Evolutionary conservation across 1,140 invertebrate species (phyloP).

Genomic region (Drosophila erecta): DNA sequence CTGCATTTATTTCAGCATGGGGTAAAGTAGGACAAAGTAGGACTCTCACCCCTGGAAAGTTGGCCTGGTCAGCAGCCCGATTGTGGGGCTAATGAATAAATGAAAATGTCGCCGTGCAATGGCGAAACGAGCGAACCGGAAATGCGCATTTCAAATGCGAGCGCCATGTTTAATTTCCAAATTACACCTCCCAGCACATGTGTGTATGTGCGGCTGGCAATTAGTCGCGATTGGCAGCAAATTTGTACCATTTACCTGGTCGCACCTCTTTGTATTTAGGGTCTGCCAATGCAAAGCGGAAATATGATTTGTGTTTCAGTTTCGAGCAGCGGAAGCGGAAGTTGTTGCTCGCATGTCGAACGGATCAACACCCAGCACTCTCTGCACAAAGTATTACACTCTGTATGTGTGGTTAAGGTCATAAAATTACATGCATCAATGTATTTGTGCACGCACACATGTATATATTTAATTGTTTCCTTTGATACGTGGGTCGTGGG

Average conservation of each 20-base stretch:
- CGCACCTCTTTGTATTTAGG: constrained; percentile 15
- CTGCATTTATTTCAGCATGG: constrained; percentile 16
- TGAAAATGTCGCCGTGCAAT: constrained; percentile 14
- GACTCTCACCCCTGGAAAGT: constrained; percentile 12
- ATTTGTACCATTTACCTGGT: constrained; percentile 49
- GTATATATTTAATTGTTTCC: constrained; percentile 33
- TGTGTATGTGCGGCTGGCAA: constrained; percentile 10
- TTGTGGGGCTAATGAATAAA: constrained; percentile 45
- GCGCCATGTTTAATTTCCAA: constrained; percentile 69
- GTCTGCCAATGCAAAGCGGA: constrained; percentile 50
- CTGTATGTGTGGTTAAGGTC: background rate
- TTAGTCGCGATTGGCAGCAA: constrained; percentile 51
- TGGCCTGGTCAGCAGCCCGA: constrained; percentile 23
- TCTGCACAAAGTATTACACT: constrained; percentile 23
- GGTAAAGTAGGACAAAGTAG: constrained; percentile 41
- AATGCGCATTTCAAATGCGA: constrained; percentile 59
- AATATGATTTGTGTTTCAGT: constrained; percentile 69
- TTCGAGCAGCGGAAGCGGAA: constrained; percentile 63
- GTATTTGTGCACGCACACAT: constrained; percentile 14
- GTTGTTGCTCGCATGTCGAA: constrained; percentile 64
- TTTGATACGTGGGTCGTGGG: constrained; percentile 1
- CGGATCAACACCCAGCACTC: constrained; percentile 2
- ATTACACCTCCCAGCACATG: constrained; percentile 33
- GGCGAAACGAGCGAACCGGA: constrained; percentile 35
- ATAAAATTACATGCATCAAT: constrained; percentile 38